Evolutionary conservation across 2,113 vertebrate genomes (phyloP).

Genomic region (Gallinago jamesoni): DNA sequence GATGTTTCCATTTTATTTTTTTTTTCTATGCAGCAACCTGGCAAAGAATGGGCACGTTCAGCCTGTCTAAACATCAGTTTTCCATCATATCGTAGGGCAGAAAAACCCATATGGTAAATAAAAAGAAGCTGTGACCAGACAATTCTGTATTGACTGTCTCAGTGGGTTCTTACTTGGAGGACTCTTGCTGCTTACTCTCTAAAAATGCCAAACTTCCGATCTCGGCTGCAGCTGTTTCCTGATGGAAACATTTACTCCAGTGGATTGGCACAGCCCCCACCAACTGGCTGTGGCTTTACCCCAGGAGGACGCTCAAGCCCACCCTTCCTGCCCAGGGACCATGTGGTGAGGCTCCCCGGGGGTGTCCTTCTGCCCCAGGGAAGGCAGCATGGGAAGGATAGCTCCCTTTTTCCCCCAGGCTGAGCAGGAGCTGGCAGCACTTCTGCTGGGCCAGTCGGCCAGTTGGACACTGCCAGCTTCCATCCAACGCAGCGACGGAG

Average conservation of each 20-base stretch:
- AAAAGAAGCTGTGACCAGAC: neutral
- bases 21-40: neutral
- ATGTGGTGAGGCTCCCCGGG: neutral
- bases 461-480: too few species aligned
- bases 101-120: neutral
- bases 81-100: neutral
- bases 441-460: neutral
- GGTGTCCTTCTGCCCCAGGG: neutral
- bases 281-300: neutral
- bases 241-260: neutral
- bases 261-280: neutral
- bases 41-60: neutral
- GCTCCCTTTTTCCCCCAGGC: neutral
- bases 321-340: neutral
- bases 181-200: neutral
- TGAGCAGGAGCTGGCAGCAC: neutral
- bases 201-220: neutral
- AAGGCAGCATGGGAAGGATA: fast-evolving
- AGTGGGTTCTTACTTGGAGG: neutral
- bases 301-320: neutral
- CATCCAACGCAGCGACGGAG: neutral
- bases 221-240: neutral
- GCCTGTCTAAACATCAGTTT: neutral
- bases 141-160: neutral
- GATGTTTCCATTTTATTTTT: neutral